These are phyloP conservation scores for Mus pahari DNA, from an alignment of 2,113 vertebrate genomes.

Conservation along the genomic window DNA sequence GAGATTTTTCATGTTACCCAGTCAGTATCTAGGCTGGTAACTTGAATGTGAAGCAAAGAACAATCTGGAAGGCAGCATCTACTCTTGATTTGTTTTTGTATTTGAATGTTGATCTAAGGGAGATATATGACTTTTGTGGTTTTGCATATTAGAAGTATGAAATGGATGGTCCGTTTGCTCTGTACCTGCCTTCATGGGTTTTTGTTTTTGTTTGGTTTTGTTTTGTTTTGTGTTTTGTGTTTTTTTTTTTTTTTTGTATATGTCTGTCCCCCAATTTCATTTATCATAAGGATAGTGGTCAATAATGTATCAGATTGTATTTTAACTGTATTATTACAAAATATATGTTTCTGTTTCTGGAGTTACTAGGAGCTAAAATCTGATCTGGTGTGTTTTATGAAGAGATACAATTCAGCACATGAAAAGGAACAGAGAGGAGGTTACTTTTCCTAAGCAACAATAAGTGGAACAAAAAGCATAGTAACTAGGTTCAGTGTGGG, in stretches of 20 bases:
- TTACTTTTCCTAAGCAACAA: not conserved
- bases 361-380: not conserved
- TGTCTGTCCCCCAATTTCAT: not conserved
- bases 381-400: not conserved
- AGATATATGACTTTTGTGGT: not conserved
- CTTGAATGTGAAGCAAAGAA: not conserved
- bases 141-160: not conserved
- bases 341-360: not conserved
- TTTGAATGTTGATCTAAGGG: not conserved
- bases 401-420: not conserved
- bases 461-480: not conserved
- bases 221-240: too few species aligned
- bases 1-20: not conserved
- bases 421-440: not conserved
- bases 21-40: not conserved
- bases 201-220: too few species aligned
- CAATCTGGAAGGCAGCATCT: rapidly evolving
- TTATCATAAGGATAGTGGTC: not conserved
- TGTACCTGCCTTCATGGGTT: not conserved
- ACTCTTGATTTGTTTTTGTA: not conserved
- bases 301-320: not conserved
- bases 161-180: not conserved
- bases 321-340: not conserved
- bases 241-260: not conserved
- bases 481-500: not conserved